phyloP scores from a whole-genome alignment of 2,797 vertebrate species.

The Kryptolebias ocellatus region DNA sequence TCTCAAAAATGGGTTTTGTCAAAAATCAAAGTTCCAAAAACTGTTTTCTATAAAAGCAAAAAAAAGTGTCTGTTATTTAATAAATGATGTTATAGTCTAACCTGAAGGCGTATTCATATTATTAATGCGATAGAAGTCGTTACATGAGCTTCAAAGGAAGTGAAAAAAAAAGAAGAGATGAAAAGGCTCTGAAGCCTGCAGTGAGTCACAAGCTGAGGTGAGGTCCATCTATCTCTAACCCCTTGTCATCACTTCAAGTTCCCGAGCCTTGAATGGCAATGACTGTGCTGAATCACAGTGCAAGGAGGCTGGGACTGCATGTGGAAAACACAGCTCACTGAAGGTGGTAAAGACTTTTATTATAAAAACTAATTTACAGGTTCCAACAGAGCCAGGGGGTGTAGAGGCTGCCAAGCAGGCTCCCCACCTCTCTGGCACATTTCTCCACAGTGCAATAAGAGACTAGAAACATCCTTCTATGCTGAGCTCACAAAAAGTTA shows the following conservation, averaged over 20 bases:
- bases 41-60: background rate
- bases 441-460: constrained; percentile 61
- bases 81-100: constrained; percentile 18
- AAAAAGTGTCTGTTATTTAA: constrained; percentile 1
- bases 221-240: constrained; percentile 33
- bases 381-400: constrained; percentile 61
- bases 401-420: constrained; percentile 63
- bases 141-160: constrained; percentile 24
- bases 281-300: constrained; percentile 50
- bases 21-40: background rate
- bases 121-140: constrained; percentile 24
- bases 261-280: constrained; percentile 17
- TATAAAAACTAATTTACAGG: constrained; percentile 77
- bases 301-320: constrained; percentile 49
- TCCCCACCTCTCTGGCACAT: constrained; percentile 46
- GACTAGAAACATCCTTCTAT: constrained; percentile 57
- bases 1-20: background rate
- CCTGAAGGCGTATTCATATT: constrained; percentile 21
- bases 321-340: constrained; percentile 66
- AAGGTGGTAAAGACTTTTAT: constrained; percentile 74
- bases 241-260: constrained; percentile 21
- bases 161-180: constrained; percentile 20
- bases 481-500: constrained; percentile 64
- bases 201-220: constrained; percentile 20
- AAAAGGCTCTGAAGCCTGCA: constrained; percentile 6